Percentiles rank a stretch among this genome's conserved stretches.
Conservation (phyloP, 2,113 vertebrate genomes). For the Copsychus sechellarum region DNA sequence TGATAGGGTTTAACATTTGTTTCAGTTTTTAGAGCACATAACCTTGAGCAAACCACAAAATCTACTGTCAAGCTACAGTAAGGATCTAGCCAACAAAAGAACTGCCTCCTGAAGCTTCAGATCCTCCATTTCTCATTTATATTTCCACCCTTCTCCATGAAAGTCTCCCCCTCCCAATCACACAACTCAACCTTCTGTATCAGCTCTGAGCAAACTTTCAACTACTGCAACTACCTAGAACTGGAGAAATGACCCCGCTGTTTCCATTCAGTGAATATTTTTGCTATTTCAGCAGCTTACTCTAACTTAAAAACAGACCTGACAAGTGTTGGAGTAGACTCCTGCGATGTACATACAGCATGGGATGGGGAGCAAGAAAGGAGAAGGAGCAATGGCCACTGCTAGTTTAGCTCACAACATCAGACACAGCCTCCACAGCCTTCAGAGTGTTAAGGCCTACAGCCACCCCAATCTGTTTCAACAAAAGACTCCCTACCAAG, state of each 20-base stretch:
- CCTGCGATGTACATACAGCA: not conserved
- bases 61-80: not conserved
- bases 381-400: not conserved
- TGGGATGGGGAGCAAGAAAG: not conserved
- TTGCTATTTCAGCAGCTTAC: not conserved
- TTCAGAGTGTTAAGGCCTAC: not conserved
- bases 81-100: not conserved
- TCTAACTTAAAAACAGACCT: not conserved
- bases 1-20: not conserved
- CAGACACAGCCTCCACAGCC: not conserved
- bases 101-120: not conserved
- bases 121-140: not conserved
- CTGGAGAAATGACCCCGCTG: not conserved
- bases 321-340: not conserved
- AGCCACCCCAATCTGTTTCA: rapidly evolving
- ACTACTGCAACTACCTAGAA: not conserved
- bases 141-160: not conserved
- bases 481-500: not conserved
- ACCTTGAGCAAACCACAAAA: not conserved
- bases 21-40: not conserved
- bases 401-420: not conserved
- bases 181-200: not conserved
- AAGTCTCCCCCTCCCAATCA: not conserved
- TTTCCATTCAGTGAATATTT: not conserved
- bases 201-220: not conserved